phyloP scores from a whole-genome alignment of 1,140 invertebrate species.

The Chrysopa pallens region DNA sequence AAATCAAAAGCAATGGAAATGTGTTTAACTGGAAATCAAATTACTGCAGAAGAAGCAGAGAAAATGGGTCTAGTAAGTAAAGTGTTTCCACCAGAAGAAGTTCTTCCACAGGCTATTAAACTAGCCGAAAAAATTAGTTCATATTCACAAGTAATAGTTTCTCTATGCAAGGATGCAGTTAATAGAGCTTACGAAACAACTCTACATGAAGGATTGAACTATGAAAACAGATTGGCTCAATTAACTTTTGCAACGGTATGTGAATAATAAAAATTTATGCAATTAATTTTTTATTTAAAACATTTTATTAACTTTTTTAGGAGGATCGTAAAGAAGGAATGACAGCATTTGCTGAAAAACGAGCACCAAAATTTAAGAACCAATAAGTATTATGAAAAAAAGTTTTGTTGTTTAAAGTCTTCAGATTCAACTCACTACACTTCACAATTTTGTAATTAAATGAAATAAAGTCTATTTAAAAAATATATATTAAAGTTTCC shows the following conservation, averaged over 20 bases:
- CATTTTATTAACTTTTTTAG: slow-evolving; percentile 22
- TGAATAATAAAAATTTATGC: slow-evolving; percentile 3
- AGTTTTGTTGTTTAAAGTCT: no score
- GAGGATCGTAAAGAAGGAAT: slow-evolving; percentile 85
- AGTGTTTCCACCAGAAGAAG: slow-evolving; percentile 74
- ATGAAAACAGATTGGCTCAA: slow-evolving; percentile 82
- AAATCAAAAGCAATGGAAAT: slow-evolving; percentile 99
- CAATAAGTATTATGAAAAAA: slow-evolving; percentile 45
- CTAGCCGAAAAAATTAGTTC: slow-evolving; percentile 83
- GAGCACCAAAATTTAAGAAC: slow-evolving; percentile 65
- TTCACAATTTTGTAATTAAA: no score
- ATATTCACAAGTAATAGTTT: slow-evolving; percentile 73
- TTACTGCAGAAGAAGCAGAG: slow-evolving; percentile 82
- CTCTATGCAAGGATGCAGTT: slow-evolving; percentile 85
- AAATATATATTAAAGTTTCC: no score
- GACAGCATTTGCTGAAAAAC: slow-evolving; percentile 82
- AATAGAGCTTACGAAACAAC: slow-evolving; percentile 85
- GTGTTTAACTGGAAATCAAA: slow-evolving; percentile 73
- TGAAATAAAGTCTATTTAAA: no score
- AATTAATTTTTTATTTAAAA: slow-evolving; percentile 1
- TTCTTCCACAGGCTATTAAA: slow-evolving; percentile 81
- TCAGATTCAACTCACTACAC: no score
- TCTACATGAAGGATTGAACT: slow-evolving; percentile 70
- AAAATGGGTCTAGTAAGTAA: slow-evolving; percentile 75
- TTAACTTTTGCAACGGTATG: slow-evolving; percentile 74